Conservation (phyloP, 2,113 vertebrate species). For the Alethe diademata region DNA sequence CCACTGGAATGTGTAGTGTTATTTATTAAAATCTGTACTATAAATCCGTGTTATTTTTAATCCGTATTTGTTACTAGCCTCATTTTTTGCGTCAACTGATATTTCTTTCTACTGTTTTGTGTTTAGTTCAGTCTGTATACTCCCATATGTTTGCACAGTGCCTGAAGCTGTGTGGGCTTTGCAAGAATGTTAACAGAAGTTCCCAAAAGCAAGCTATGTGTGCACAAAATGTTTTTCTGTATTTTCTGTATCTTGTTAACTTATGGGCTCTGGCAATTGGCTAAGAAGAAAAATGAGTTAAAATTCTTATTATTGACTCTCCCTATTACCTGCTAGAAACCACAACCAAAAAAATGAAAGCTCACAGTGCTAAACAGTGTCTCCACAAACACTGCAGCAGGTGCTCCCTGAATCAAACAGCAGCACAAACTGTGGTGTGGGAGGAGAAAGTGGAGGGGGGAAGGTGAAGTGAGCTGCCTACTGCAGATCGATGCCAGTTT, state of each 20-base stretch:
- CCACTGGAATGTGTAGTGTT: background rate
- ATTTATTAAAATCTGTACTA: background rate
- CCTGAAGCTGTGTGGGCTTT: constrained; percentile 1
- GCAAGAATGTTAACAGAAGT: background rate
- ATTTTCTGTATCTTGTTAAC: background rate
- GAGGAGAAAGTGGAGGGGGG: background rate
- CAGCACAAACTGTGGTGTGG: background rate
- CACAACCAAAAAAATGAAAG: background rate
- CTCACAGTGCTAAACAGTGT: fast-evolving
- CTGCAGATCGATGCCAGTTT: background rate
- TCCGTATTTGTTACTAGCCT: background rate
- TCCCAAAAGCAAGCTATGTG: background rate
- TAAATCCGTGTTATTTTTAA: background rate
- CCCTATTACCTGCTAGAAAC: background rate
- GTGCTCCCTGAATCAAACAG: background rate
- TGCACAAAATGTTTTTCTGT: background rate
- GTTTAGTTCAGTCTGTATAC: background rate
- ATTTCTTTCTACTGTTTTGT: background rate
- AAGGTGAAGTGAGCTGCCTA: background rate
- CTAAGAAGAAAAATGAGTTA: background rate
- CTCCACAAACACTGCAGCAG: background rate
- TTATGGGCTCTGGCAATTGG: background rate
- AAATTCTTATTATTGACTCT: background rate
- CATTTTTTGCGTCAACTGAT: background rate
- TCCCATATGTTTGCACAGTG: background rate